Evolutionary conservation across 2,888 invertebrate genomes (phyloP).

Genomic region (Xylophagus ater): DNA sequence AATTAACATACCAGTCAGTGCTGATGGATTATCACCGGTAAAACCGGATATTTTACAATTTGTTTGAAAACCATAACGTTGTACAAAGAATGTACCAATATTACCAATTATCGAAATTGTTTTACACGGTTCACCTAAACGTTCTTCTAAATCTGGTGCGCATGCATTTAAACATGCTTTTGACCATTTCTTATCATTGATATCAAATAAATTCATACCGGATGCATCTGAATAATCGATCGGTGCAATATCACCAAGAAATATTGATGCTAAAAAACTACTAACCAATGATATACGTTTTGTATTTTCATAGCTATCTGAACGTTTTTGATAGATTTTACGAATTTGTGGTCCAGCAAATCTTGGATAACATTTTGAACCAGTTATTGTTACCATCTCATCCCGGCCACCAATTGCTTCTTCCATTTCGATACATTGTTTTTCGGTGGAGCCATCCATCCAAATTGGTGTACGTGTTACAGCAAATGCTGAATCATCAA

Average conservation of each 20-base stretch:
- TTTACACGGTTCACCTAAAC: slow-evolving; percentile 64
- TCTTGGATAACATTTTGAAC: slow-evolving; percentile 38
- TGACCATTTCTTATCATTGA: slow-evolving; percentile 67
- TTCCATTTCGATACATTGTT: slow-evolving; percentile 54
- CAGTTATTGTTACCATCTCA: slow-evolving; percentile 34
- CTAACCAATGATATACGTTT: slow-evolving; percentile 86
- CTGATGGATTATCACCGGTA: slow-evolving; percentile 92
- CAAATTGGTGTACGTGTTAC: slow-evolving; percentile 78
- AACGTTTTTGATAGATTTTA: slow-evolving; percentile 64
- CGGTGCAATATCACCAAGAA: slow-evolving; percentile 77
- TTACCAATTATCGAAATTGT: slow-evolving; percentile 58
- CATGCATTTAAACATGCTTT: slow-evolving; percentile 61
- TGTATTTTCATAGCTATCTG: slow-evolving; percentile 60
- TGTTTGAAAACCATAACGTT: slow-evolving; percentile 72
- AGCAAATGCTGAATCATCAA: slow-evolving; percentile 65
- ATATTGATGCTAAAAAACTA: slow-evolving; percentile 80
- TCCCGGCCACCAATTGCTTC: slow-evolving; percentile 57
- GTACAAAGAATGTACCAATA: slow-evolving; percentile 69
- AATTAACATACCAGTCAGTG: slow-evolving; percentile 72
- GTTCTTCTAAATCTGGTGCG: slow-evolving; percentile 59
- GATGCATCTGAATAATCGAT: slow-evolving; percentile 90
- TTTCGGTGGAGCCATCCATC: slow-evolving; percentile 69
- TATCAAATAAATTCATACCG: slow-evolving; percentile 91
- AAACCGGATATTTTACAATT: slow-evolving; percentile 76
- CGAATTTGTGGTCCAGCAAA: slow-evolving; percentile 92